Conservation (phyloP, 92 coral and sea anemone genomes). For the Parazoanthus darwini region DNA sequence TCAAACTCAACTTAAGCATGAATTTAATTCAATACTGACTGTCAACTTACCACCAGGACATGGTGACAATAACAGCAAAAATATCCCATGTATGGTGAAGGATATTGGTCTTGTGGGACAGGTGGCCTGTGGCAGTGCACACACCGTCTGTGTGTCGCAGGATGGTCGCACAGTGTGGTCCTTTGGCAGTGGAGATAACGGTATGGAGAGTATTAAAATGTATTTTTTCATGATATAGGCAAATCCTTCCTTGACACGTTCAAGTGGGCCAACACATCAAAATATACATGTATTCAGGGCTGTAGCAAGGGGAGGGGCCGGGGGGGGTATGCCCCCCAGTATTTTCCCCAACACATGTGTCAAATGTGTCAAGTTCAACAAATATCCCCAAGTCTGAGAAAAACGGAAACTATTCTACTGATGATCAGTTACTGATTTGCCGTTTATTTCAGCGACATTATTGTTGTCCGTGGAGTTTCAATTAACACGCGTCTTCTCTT, state of each 20-base stretch:
- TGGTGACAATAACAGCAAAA: slow-evolving; percentile 89
- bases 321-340: no score
- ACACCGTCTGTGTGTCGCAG: slow-evolving; percentile 84
- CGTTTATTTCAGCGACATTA: no score
- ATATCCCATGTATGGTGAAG: slow-evolving; percentile 76
- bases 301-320: no score
- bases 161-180: slow-evolving; percentile 88
- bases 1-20: not conserved
- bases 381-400: no score
- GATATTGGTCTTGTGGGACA: slow-evolving; percentile 78
- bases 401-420: no score
- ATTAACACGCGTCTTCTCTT: no score
- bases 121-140: slow-evolving; percentile 92
- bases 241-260: not conserved
- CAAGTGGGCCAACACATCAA: no score
- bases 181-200: slow-evolving; percentile 92
- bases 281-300: no score
- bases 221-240: not conserved
- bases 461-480: no score
- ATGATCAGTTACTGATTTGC: no score
- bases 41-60: slow-evolving; percentile 55
- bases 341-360: no score
- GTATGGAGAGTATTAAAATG: slow-evolving; percentile 30
- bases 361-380: no score
- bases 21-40: not conserved